Evolutionary conservation across 2,797 vertebrate species (phyloP).

Genomic region (Cossypha niveicapilla): DNA sequence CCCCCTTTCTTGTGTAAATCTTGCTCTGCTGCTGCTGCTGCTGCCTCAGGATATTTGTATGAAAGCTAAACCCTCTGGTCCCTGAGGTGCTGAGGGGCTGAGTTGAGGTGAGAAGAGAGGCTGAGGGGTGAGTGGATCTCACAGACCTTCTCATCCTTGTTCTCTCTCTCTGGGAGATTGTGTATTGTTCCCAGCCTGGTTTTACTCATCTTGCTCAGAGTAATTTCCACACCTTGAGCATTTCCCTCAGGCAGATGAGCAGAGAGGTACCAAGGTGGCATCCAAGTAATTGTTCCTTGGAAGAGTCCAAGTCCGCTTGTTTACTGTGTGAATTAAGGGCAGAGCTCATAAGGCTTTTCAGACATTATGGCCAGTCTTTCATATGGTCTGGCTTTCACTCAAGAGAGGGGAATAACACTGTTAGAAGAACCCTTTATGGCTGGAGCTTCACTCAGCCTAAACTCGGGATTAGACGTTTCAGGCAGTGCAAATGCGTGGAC

Average conservation of each 20-base stretch:
- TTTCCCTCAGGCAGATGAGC: background rate
- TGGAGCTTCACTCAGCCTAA: background rate
- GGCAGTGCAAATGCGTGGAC: background rate
- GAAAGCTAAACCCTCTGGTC: background rate
- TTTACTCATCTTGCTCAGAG: background rate
- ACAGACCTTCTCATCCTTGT: background rate
- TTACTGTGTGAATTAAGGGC: background rate
- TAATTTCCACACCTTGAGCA: background rate
- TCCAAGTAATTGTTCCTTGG: background rate
- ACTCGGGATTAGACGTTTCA: background rate
- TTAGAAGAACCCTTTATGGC: background rate
- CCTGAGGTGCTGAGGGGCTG: accelerated
- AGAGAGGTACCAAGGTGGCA: background rate
- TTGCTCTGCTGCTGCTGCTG: background rate
- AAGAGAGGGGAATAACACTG: background rate
- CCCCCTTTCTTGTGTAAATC: background rate
- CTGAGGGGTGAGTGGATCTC: background rate
- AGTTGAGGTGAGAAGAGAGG: background rate
- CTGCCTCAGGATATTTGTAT: background rate
- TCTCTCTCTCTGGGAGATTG: background rate
- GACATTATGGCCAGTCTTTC: background rate
- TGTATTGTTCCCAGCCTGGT: background rate
- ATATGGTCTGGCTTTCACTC: background rate
- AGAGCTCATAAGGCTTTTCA: background rate
- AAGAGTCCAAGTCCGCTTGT: background rate